Base-by-base conservation (phyloP, 2,888 invertebrate genomes). In the Tetragonula carbonaria region DNA sequence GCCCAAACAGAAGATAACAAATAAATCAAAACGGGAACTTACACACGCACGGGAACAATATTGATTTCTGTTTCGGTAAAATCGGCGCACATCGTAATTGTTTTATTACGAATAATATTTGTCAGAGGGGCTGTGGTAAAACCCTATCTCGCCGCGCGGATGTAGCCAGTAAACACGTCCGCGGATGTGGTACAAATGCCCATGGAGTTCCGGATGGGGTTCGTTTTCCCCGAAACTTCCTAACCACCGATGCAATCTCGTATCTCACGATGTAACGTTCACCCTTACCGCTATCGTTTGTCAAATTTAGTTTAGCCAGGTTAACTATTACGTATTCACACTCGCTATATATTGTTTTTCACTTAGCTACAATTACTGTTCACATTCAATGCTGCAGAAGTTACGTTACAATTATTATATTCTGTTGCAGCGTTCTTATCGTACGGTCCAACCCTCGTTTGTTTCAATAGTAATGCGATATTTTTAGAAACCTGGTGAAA, bases 171-270 rank as follows among this genome's bases (percentile, higher is more conserved):
- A 65, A 33, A 57, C 28, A 57, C 28, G 77, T 79, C 33, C 73
- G 73, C n/a, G 55, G 45, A 67, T 79, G 72, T 38, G 72, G 50
- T 72, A 74, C 76, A 18, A 78, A 85, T 45, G 23, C 83, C 62
- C 77, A 74, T 80, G 78, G 77, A 75, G 63, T 72, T 55, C 72
- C 53, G 45, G 33, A 68, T 75, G 38, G 59, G 73, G 70, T 72
- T 73, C 51, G 55, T n/a, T 67, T 66, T 21, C 70, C 45, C 72
- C 28, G 75, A 71, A 86, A 66, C 70, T 80, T 57, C 77, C 74
- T 78, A 83, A 78, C 83, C 85, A n/a, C 77, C 59, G 63, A 77
- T 77, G 82, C 70, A 82, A 86, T 80, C 77, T 72, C 73, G 62
- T 78, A 70, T 78, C 75, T 78, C 78, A 77, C 65, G 72, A 45